A percentile compares a stretch with the other conserved stretches of the same genome.
These are phyloP conservation scores for Hydrotaea diabolus DNA, from an alignment of 2,888 invertebrate species.

Conservation along the genomic window DNA sequence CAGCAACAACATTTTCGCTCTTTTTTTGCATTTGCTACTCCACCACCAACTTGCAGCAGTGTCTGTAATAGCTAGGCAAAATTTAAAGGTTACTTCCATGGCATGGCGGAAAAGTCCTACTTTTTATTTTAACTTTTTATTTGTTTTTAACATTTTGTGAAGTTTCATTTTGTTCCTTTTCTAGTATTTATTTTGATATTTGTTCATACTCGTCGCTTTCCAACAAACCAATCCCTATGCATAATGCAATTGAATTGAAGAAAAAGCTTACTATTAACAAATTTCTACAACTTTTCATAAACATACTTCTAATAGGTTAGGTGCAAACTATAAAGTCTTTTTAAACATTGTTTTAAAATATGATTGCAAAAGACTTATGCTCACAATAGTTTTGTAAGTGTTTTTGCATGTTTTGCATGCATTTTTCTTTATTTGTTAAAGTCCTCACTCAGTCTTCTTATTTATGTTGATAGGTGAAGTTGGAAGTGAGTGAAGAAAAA, in stretches of 20 bases:
- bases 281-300: too few relatives aligned
- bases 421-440: too few relatives aligned
- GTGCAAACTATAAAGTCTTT: too few relatives aligned
- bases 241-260: too few relatives aligned
- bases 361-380: too few relatives aligned
- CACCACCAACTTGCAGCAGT: background rate
- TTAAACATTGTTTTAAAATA: background rate
- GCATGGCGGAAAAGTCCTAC: background rate
- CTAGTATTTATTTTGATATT: background rate
- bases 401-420: too few relatives aligned
- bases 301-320: too few relatives aligned
- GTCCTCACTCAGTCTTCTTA: too few relatives aligned
- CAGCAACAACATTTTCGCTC: background rate
- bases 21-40: background rate
- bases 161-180: background rate
- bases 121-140: background rate
- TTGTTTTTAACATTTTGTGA: conserved; percentile 8
- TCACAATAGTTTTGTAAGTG: too few relatives aligned
- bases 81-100: background rate
- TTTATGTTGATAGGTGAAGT: too few relatives aligned
- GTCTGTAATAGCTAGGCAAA: background rate
- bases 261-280: too few relatives aligned
- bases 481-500: too few relatives aligned
- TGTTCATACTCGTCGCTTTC: background rate
- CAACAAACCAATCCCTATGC: background rate